These are phyloP conservation scores for Macrotus californicus DNA, from an alignment of 2,113 vertebrate genomes.

Conservation along the genomic window DNA sequence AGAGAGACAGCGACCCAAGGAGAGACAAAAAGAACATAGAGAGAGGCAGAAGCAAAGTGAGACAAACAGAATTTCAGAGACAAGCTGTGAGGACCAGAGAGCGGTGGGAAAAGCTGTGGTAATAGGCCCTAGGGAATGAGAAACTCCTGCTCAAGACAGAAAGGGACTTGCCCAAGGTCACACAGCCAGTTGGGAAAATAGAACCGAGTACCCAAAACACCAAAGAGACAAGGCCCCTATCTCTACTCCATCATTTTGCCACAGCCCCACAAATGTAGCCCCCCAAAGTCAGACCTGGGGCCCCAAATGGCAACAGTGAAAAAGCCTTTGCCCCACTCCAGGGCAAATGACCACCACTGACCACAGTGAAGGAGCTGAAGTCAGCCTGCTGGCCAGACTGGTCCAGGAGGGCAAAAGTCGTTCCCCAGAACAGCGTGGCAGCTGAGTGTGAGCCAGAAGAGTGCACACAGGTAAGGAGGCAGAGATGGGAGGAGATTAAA, in stretches of 20 bases:
- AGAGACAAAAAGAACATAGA: not conserved
- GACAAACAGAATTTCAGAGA: not conserved
- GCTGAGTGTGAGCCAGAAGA: not conserved
- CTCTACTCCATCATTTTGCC: not conserved
- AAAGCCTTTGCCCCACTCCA: not conserved
- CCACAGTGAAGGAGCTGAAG: not conserved
- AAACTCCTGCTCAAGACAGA: not conserved
- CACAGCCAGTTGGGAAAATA: not conserved
- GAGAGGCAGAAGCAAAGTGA: not conserved
- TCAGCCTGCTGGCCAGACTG: not conserved
- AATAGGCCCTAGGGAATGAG: not conserved
- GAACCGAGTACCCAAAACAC: not conserved
- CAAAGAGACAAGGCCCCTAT: not conserved
- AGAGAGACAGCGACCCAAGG: not conserved
- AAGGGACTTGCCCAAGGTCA: not conserved
- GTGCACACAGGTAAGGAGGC: accelerated
- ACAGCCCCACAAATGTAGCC: not conserved
- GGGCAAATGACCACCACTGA: not conserved
- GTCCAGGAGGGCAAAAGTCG: too few species aligned
- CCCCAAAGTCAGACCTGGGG: not conserved
- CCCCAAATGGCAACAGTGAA: not conserved
- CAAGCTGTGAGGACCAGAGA: not conserved
- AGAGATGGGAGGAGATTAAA: not conserved
- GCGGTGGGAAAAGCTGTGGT: accelerated
- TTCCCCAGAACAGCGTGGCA: not conserved